A percentile compares a stretch with the other conserved stretches of the same genome.
Conservation (phyloP, 1,140 invertebrate species). For the Melipona quadrifasciata region DNA sequence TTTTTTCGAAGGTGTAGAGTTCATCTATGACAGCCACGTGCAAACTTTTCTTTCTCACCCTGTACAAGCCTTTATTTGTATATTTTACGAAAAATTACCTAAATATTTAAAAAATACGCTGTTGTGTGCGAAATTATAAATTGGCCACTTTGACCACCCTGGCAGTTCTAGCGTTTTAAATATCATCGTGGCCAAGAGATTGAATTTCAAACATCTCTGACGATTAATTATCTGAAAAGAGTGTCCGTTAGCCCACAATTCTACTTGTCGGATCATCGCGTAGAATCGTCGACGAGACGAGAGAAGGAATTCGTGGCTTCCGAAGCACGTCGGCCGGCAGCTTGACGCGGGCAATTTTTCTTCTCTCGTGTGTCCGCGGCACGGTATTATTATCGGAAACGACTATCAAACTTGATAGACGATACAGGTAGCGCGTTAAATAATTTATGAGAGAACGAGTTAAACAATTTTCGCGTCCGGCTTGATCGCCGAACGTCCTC, state of each 20-base stretch:
- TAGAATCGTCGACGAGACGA: neutral
- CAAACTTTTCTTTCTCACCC: too few relatives aligned
- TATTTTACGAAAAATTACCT: too few relatives aligned
- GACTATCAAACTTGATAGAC: slow-evolving; percentile 61
- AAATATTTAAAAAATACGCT: too few relatives aligned
- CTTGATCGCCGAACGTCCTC: slow-evolving; percentile 48
- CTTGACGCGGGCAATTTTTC: slow-evolving; percentile 1
- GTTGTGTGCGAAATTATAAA: too few relatives aligned
- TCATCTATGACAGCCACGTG: too few relatives aligned
- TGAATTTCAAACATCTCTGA: too few relatives aligned
- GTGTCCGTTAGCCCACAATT: neutral
- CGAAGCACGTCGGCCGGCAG: neutral
- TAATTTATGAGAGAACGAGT: slow-evolving; percentile 65
- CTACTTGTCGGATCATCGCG: neutral
- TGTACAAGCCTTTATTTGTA: too few relatives aligned
- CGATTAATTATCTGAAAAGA: too few relatives aligned
- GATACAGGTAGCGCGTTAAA: slow-evolving; percentile 54
- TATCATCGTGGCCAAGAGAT: too few relatives aligned
- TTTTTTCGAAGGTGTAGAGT: too few relatives aligned
- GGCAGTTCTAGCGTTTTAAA: too few relatives aligned
- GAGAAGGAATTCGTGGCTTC: neutral
- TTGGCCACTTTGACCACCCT: too few relatives aligned
- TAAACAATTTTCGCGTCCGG: slow-evolving; percentile 67
- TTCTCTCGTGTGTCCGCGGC: neutral
- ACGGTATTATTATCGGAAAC: slow-evolving; percentile 49